Base-by-base conservation (phyloP, 2,888 invertebrate species). In the Philonicus albiceps region DNA sequence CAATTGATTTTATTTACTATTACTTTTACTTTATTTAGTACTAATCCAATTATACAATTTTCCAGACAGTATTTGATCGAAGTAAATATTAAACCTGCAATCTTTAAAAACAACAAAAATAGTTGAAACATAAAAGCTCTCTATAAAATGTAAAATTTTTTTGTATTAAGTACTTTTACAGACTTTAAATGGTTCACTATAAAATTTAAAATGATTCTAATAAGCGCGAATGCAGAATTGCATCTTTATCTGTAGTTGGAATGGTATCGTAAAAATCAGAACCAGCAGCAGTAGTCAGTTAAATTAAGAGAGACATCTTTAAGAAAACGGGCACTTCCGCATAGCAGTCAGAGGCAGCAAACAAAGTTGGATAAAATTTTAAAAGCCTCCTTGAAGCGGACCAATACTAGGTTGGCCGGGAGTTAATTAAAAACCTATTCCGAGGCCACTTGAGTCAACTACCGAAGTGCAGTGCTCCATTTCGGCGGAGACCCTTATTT, bases 391-490 rank as follows among this genome's bases (percentile, higher is more conserved):
- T 64, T 64, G 64, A 19, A 64, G 22, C 27, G 64, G 13, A 64
- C 64, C 64, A 27, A 64, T 64, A 64, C 64, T 64, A n/a, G 3
- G 64, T 64, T 64, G 27, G 8, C 64, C 27, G 19, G 43, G 80
- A 80, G 49, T 80, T 80, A 80, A 80, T 80, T 80, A 80, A 80
- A 80, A 80, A 80, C 43, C 80, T 53, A 80, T 80, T 80, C 31
- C 16, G 43, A 53, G 53, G 49, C 49, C 16, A 53, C 43, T 53
- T 53, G 37, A 74, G 34, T 31, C 31, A n/a, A 43, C 55, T 64
- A 11, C 81, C 19, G 55, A 34, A 81, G 53, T 27, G 22, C 31
- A 31, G 78, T n/a, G 55, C 31, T 37, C 31, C 34, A 55, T 34
- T 81, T 55, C 81, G 55, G 37, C 30, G 34, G 81, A 34, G 37